Base-by-base conservation (phyloP, 2,888 invertebrate species). In the Strigamia maritima region DNA sequence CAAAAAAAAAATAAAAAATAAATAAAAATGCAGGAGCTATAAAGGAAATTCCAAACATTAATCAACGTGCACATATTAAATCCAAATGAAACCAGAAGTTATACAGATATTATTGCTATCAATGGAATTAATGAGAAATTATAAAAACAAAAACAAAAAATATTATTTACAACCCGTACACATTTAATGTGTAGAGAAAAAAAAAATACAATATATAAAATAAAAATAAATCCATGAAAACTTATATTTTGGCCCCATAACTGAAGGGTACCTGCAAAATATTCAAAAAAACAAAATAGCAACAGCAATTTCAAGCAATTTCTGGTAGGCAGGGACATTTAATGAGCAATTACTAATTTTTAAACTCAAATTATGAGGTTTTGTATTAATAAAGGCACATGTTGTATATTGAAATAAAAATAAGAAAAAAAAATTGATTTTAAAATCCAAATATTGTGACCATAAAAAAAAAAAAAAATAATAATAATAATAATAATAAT, bases 141-240 rank as follows among this genome's bases (percentile, higher is more conserved):
- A 49, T 16, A 49, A 49, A 49, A 49, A 26, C 24, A 65, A 65
- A 14, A 26, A 26, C 22, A 60, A 24, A 24, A 60, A 60, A 60
- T 22, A 60, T 60, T 65, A 65, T 65, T 65, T 65, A 65, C 65
- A 65, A 65, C 65, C 65, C 65, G 26, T 65, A 65, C 65, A 65
- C 65, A 65, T 22, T 26, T 24, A 65, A 65, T 65, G 65, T 26
- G 65, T 65, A 65, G 65, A 7, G 14, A 65, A 26, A 16, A 65
- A 65, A 60, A 22, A 60, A 10, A 24, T 60, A 24, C 7, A 8
- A 24, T 24, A 65, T 16, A 7, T 65, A 14, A 65, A 26, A 28
- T 14, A 24, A 22, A 65, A 14, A 49, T 49, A 49, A 40, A 49
- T 19, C n/a, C 49, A 16, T 4, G 49, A 19, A 49, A 49, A 6